Evolutionary conservation across 2,888 invertebrate species (phyloP).

Genomic region (Gisinianus flammeolus): DNA sequence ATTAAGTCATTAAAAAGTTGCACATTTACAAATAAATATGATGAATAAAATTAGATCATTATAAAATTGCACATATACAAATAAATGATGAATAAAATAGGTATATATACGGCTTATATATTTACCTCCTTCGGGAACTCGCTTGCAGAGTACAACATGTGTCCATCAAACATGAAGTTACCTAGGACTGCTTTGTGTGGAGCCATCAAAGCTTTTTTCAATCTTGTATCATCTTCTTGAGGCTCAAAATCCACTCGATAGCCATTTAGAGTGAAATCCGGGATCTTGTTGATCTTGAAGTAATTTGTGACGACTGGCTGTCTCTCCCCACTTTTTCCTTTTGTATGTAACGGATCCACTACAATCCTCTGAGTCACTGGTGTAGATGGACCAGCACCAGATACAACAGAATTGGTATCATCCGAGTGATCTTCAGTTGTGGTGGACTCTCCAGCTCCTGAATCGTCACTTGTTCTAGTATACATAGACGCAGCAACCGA

Average conservation of each 20-base stretch:
- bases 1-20: too few species aligned
- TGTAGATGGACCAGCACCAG: too few species aligned
- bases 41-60: too few species aligned
- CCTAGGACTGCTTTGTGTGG: constrained; percentile 67
- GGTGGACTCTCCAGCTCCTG: too few species aligned
- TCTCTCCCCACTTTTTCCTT: constrained; percentile 40
- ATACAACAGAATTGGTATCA: too few species aligned
- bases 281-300: constrained; percentile 46
- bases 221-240: constrained; percentile 70
- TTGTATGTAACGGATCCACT: background rate
- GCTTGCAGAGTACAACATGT: constrained; percentile 70
- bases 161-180: constrained; percentile 74
- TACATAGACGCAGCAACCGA: too few species aligned
- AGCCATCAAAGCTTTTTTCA: constrained; percentile 69
- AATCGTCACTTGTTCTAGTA: too few species aligned
- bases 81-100: too few species aligned
- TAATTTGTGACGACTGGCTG: constrained; percentile 50
- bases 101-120: constrained; percentile 59
- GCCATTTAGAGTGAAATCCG: constrained; percentile 66
- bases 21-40: background rate
- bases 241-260: constrained; percentile 78
- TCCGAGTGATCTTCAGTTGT: too few species aligned
- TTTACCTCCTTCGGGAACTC: constrained; percentile 60
- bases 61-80: too few species aligned
- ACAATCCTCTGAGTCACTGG: too few species aligned